These are phyloP conservation scores for Channa argus DNA, from an alignment of 2,113 vertebrate species.

Conservation along the genomic window DNA sequence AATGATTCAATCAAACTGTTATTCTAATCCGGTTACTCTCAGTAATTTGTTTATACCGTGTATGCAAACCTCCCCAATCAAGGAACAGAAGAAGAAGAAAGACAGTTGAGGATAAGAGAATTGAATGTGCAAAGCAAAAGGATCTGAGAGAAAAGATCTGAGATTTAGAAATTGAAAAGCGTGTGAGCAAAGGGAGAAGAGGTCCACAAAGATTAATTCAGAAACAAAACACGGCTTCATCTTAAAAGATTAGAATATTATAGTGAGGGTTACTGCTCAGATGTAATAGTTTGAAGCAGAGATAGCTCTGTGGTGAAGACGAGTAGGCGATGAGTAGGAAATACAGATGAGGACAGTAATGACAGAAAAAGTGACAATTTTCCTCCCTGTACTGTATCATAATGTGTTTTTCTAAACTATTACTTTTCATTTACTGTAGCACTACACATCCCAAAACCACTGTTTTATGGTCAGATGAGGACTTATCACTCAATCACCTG, in stretches of 20 bases:
- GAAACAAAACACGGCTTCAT: conserved; percentile 48
- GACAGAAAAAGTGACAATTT: conserved; percentile 16
- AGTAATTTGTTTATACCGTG: conserved; percentile 54
- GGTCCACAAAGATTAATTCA: conserved; percentile 50
- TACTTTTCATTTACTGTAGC: not conserved
- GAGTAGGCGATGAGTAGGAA: not conserved
- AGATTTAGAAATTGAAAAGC: conserved; percentile 43
- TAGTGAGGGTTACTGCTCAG: conserved; percentile 30
- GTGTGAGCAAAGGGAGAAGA: conserved; percentile 21
- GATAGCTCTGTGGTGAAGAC: not conserved
- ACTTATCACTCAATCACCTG: conserved; percentile 50
- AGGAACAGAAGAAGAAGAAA: conserved; percentile 14
- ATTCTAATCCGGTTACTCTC: conserved; percentile 49
- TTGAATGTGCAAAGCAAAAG: not conserved
- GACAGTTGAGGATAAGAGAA: conserved; percentile 26
- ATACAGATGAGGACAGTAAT: not conserved
- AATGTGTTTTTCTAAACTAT: not conserved
- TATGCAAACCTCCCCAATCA: conserved; percentile 28
- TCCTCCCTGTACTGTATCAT: not conserved
- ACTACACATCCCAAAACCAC: not conserved
- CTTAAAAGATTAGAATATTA: conserved; percentile 46
- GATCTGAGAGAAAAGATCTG: conserved; percentile 55
- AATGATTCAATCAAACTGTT: conserved; percentile 50
- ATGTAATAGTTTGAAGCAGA: conserved; percentile 19
- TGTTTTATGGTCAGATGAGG: conserved; percentile 50